phyloP scores from a whole-genome alignment of 2,888 invertebrate genomes.

The Dynastes tityus region DNA sequence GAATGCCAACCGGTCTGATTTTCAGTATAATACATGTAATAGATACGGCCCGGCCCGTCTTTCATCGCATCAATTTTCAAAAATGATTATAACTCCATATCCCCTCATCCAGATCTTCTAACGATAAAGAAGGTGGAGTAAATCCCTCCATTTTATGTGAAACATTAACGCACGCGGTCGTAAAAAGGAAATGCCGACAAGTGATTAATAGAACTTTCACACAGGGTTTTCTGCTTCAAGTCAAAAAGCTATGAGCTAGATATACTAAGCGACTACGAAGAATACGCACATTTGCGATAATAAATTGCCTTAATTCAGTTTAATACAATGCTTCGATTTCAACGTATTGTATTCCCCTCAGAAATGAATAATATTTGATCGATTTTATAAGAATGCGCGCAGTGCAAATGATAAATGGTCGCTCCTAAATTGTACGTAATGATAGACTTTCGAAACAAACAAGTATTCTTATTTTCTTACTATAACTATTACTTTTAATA shows the following conservation, averaged over 20 bases:
- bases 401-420: too few relatives aligned
- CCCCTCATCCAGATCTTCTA: not conserved
- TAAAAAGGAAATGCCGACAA: conserved; percentile 26
- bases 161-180: conserved; percentile 24
- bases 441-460: too few relatives aligned
- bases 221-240: not conserved
- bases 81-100: conserved; percentile 38
- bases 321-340: conserved; percentile 4
- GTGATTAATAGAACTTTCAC: conserved; percentile 43
- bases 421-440: too few relatives aligned
- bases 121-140: conserved; percentile 23
- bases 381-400: too few relatives aligned
- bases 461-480: too few relatives aligned
- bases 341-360: not conserved
- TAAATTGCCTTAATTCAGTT: conserved; percentile 10
- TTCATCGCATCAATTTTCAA: conserved; percentile 25
- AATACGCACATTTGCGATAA: conserved; percentile 1
- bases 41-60: not conserved
- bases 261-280: not conserved
- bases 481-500: too few relatives aligned
- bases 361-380: too few relatives aligned
- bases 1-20: not conserved
- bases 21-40: conserved; percentile 4
- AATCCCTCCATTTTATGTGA: conserved; percentile 34
- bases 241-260: not conserved